A percentile compares a stretch with the other conserved stretches of the same genome.
phyloP scores from a whole-genome alignment of 2,888 invertebrate species.

The Sycophila texana region DNA sequence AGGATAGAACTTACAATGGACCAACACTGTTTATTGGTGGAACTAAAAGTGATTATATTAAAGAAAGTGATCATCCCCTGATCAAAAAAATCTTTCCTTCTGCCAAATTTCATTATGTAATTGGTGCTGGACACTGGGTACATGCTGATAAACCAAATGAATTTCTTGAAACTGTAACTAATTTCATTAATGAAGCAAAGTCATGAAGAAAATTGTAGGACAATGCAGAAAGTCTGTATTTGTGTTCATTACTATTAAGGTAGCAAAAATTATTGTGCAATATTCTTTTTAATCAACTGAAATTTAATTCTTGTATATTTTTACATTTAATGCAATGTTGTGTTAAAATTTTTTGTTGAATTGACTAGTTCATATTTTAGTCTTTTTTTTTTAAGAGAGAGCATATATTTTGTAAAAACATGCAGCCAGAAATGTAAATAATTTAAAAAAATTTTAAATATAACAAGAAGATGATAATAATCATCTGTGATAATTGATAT shows the following conservation, averaged over 20 bases:
- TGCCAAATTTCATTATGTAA: constrained; percentile 83
- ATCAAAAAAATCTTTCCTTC: constrained; percentile 85
- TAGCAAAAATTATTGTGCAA: constrained; percentile 28
- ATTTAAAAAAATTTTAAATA: constrained; percentile 49
- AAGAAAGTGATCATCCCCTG: constrained; percentile 78
- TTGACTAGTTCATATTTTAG: constrained; percentile 39
- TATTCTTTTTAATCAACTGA: constrained; percentile 26
- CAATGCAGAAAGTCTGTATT: constrained; percentile 22
- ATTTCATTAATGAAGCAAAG: constrained; percentile 78
- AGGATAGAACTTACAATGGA: constrained; percentile 77
- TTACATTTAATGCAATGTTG: constrained; percentile 29
- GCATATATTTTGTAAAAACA: constrained; percentile 39
- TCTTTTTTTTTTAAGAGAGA: constrained; percentile 33
- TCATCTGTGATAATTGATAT: constrained; percentile 49
- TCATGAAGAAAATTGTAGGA: constrained; percentile 49
- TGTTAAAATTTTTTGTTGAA: constrained; percentile 37
- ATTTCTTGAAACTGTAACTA: constrained; percentile 82
- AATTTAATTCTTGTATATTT: constrained; percentile 49
- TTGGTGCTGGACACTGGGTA: constrained; percentile 94
- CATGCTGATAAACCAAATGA: constrained; percentile 92
- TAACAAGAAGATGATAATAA: constrained; percentile 40
- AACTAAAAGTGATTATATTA: constrained; percentile 87
- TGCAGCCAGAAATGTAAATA: constrained; percentile 51
- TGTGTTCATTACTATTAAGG: constrained; percentile 54
- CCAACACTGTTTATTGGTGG: constrained; percentile 92